Evolutionary conservation across 1,140 invertebrate genomes (phyloP).

Genomic region (Drosophila auraria): DNA sequence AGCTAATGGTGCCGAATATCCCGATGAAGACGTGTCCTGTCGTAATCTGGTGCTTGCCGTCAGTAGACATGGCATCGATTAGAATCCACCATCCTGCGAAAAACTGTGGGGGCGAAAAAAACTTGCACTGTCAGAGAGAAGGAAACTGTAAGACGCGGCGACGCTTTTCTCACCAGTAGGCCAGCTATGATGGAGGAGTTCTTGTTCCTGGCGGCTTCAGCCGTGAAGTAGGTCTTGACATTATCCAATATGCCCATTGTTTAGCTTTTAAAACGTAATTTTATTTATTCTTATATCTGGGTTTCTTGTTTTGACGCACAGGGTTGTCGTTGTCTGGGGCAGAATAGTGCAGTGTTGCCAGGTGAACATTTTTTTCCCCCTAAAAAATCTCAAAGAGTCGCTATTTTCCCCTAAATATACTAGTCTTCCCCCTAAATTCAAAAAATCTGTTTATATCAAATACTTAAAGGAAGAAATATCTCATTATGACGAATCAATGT

Average conservation of each 20-base stretch:
- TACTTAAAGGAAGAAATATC: no score
- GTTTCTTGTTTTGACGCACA: constrained; percentile 30
- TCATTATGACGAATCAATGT: no score
- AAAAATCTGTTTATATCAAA: no score
- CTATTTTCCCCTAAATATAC: no score
- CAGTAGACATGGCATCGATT: constrained; percentile 95
- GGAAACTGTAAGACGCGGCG: background rate
- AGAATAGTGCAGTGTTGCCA: background rate
- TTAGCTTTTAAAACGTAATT: constrained; percentile 39
- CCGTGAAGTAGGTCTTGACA: constrained; percentile 60
- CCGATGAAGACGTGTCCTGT: constrained; percentile 97
- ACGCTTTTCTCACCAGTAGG: constrained; percentile 88
- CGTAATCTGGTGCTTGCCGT: constrained; percentile 87
- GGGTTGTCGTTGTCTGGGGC: constrained; percentile 11
- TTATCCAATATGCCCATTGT: constrained; percentile 73
- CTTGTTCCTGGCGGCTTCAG: constrained; percentile 91
- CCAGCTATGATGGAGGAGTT: constrained; percentile 93
- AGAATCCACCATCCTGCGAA: constrained; percentile 99
- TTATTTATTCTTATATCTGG: constrained; percentile 18
- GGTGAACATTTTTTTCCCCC: no score
- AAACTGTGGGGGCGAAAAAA: constrained; percentile 87
- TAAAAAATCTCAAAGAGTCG: no score
- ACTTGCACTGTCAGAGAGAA: constrained; percentile 6
- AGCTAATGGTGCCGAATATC: constrained; percentile 95
- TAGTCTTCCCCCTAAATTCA: no score